Conservation (phyloP, 2,797 vertebrate genomes). For the Crocodylus rhombifer region DNA sequence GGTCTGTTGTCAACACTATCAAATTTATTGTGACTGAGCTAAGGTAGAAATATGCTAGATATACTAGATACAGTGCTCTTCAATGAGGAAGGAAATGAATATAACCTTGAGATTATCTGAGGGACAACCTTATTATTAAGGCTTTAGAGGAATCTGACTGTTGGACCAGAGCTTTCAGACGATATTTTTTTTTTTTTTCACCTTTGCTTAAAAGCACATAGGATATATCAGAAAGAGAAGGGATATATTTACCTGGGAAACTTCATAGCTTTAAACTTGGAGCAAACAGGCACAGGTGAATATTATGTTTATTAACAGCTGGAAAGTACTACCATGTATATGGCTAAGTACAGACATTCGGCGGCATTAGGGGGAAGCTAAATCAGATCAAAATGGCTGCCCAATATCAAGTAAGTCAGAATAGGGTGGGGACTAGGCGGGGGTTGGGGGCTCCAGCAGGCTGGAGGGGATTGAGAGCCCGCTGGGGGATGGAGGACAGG, state of each 20-base stretch:
- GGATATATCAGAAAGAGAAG: not conserved
- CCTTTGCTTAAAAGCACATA: not conserved
- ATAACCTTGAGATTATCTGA: not conserved
- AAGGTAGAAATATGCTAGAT: not conserved
- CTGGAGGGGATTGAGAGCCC: too few relatives aligned
- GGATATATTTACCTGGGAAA: not conserved
- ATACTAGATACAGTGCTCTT: not conserved
- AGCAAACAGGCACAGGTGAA: not conserved
- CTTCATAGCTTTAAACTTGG: not conserved
- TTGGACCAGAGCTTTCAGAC: not conserved
- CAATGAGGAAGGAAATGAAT: not conserved
- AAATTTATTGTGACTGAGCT: not conserved
- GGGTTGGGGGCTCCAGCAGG: too few relatives aligned
- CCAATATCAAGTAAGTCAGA: too few relatives aligned
- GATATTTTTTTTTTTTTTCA: not conserved
- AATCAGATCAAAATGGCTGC: too few relatives aligned
- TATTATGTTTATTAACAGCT: not conserved
- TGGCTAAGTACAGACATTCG: too few relatives aligned
- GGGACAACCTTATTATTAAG: not conserved
- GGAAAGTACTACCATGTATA: too few relatives aligned
- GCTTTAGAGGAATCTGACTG: fast-evolving
- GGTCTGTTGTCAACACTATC: not conserved
- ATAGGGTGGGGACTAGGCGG: too few relatives aligned
- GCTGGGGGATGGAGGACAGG: too few relatives aligned
- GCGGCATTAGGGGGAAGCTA: too few relatives aligned